These are phyloP conservation scores for Cantharis lateralis DNA, from an alignment of 2,888 invertebrate species.

Conservation along the genomic window DNA sequence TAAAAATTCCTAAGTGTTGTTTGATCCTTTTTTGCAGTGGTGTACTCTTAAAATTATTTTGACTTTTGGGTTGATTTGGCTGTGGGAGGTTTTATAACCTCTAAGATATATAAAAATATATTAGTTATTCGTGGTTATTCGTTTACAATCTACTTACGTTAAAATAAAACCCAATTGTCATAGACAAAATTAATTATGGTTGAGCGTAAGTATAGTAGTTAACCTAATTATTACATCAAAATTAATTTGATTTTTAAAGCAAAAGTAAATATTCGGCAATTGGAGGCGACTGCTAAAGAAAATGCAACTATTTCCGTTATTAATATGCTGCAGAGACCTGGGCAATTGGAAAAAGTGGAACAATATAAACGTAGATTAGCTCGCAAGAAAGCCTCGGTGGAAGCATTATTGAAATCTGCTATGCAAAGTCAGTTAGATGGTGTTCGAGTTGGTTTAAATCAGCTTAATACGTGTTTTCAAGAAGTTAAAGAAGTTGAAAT, in stretches of 20 bases:
- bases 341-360: slow-evolving; percentile 90
- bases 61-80: too few relatives aligned
- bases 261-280: slow-evolving; percentile 63
- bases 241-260: neutral
- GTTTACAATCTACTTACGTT: neutral
- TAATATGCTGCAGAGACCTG: slow-evolving; percentile 91
- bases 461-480: slow-evolving; percentile 82
- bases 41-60: neutral
- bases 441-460: slow-evolving; percentile 89
- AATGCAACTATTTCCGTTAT: slow-evolving; percentile 84
- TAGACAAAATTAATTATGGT: neutral
- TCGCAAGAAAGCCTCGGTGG: slow-evolving; percentile 86
- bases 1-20: neutral
- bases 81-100: neutral
- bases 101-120: neutral
- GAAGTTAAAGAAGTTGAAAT: slow-evolving; percentile 77
- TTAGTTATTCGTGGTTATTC: neutral
- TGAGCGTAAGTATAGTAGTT: neutral
- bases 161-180: neutral
- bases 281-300: slow-evolving; percentile 78
- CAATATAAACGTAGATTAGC: slow-evolving; percentile 76
- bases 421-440: slow-evolving; percentile 98
- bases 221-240: neutral
- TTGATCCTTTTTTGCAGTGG: too few relatives aligned
- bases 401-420: slow-evolving; percentile 95